Conservation (phyloP, 2,888 invertebrate genomes). For the Metalampra italica region DNA sequence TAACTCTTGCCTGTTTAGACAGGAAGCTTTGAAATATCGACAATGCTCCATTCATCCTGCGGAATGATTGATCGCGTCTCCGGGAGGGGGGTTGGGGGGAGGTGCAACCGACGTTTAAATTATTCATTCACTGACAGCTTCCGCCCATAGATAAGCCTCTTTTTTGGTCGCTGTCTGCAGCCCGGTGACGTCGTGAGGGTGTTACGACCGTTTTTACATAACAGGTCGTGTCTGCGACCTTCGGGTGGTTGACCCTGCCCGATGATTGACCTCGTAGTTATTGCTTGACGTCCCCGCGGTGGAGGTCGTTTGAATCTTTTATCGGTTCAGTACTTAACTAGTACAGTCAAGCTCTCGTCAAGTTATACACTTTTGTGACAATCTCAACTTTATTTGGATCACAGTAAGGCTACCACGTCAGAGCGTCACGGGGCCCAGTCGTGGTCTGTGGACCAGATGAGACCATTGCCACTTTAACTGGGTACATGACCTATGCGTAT, state of each 20-base stretch:
- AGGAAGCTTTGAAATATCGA: background rate
- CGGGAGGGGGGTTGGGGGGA: background rate
- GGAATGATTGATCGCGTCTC: background rate
- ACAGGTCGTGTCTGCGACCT: background rate
- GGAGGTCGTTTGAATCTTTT: no score
- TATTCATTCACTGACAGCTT: slow-evolving; percentile 1
- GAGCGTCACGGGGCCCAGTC: no score
- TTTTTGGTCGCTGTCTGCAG: background rate
- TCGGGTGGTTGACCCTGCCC: background rate
- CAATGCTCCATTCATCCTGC: background rate
- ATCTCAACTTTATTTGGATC: no score
- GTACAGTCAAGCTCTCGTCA: no score
- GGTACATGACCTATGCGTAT: no score
- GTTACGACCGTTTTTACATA: background rate
- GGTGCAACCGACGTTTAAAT: background rate
- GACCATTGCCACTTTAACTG: no score
- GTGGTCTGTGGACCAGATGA: no score
- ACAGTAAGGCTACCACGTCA: no score
- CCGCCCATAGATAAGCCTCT: background rate
- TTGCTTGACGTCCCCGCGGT: background rate
- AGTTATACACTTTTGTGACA: no score
- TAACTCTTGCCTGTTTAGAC: background rate
- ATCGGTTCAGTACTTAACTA: no score
- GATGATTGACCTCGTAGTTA: background rate
- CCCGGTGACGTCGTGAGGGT: no score